Conservation (phyloP, 2,888 invertebrate genomes). For the Campoletis raptor region DNA sequence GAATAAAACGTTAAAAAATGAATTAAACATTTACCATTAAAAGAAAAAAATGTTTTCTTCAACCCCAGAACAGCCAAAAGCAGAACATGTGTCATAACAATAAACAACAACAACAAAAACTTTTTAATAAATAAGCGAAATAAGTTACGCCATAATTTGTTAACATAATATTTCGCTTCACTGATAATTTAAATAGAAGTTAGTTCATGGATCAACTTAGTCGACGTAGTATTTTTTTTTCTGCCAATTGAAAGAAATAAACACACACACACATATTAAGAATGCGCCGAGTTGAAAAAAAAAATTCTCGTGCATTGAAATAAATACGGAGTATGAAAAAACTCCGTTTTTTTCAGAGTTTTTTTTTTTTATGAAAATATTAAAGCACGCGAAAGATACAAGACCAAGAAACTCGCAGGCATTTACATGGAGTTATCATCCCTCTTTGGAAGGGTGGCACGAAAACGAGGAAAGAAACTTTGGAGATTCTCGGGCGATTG, state of each 20-base stretch:
- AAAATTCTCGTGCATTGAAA: neutral
- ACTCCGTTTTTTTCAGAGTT: neutral
- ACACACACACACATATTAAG: neutral
- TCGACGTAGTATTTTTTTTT: neutral
- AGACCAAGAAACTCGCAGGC: conserved; percentile 5
- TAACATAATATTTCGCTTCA: neutral
- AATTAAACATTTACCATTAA: neutral
- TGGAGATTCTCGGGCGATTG: conserved; percentile 61
- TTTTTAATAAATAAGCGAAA: neutral
- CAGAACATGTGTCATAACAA: neutral
- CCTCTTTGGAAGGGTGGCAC: conserved; percentile 8
- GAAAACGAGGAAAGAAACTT: conserved; percentile 50
- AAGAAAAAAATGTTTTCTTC: neutral
- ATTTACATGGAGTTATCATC: conserved; percentile 48
- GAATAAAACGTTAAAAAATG: neutral
- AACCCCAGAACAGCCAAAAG: neutral
- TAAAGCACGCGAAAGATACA: conserved; percentile 3
- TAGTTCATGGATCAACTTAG: neutral
- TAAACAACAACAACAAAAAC: neutral
- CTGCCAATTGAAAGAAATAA: neutral
- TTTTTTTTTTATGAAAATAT: conserved; percentile 2
- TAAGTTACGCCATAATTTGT: neutral
- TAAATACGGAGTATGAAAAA: neutral
- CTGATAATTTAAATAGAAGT: neutral
- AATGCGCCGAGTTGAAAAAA: neutral